These are phyloP conservation scores for Spea bombifrons DNA, from an alignment of 2,113 vertebrate species.

Conservation along the genomic window DNA sequence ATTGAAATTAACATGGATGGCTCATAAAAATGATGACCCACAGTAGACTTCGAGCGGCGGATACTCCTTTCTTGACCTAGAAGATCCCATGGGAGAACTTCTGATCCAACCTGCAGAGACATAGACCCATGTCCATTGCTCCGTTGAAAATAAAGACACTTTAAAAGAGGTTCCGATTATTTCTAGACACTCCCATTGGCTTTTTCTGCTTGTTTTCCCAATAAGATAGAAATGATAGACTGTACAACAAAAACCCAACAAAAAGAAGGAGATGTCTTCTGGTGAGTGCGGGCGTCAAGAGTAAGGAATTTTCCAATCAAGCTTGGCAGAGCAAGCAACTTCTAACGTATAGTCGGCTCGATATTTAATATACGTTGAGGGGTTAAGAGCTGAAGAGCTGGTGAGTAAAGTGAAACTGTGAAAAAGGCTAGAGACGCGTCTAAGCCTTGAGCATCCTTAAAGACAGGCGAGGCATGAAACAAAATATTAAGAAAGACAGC, in stretches of 20 bases:
- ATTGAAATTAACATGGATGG: conserved; percentile 18
- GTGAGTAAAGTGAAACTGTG: neutral
- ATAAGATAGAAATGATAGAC: neutral
- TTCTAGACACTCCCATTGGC: neutral
- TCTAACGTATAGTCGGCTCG: neutral
- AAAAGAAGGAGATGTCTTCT: neutral
- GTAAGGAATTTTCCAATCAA: neutral
- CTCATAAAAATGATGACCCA: conserved; percentile 11
- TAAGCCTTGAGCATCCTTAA: neutral
- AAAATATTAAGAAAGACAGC: neutral
- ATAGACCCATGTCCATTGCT: neutral
- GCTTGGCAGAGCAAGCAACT: conserved; percentile 1
- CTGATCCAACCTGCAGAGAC: neutral
- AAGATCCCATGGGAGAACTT: neutral
- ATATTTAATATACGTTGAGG: conserved; percentile 3
- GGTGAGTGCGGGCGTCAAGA: neutral
- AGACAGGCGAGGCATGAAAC: neutral
- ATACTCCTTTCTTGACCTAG: neutral
- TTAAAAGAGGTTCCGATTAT: conserved; percentile 7
- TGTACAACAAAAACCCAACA: conserved; percentile 2
- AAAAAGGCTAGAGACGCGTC: conserved; percentile 1
- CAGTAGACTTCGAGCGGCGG: neutral
- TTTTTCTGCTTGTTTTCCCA: neutral
- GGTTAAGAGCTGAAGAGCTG: neutral
- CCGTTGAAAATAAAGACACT: too few relatives aligned